Evolutionary conservation across 2,797 vertebrate species (phyloP).

Genomic region (Myoxocephalus aenaeus): DNA sequence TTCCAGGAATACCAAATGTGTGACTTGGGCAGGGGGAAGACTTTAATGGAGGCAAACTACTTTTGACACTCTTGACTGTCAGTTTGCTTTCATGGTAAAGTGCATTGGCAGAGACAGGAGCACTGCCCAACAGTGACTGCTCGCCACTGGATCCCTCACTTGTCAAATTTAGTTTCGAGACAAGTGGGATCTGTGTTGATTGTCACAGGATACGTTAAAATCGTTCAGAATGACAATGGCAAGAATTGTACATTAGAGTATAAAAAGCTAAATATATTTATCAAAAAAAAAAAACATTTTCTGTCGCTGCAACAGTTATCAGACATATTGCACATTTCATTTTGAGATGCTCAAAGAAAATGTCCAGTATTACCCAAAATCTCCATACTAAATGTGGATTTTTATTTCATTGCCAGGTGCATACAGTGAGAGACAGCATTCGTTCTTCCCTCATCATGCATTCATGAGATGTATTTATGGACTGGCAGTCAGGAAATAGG

Average conservation of each 20-base stretch:
- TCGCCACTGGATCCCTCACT: slow-evolving; percentile 57
- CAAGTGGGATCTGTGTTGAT: slow-evolving; percentile 43
- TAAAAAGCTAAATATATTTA: background rate
- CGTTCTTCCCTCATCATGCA: slow-evolving; percentile 59
- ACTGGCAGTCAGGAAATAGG: slow-evolving; percentile 66
- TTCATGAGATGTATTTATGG: slow-evolving; percentile 74
- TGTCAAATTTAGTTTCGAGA: slow-evolving; percentile 68
- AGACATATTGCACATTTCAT: background rate
- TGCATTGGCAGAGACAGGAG: slow-evolving; percentile 39
- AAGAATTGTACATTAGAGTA: background rate
- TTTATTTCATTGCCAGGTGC: slow-evolving; percentile 39
- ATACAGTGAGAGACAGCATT: slow-evolving; percentile 24
- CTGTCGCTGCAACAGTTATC: background rate
- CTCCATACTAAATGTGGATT: slow-evolving; percentile 32
- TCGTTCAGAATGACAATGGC: slow-evolving; percentile 3
- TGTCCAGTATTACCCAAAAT: background rate
- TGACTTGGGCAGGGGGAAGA: slow-evolving; percentile 50
- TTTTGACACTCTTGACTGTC: slow-evolving; percentile 73
- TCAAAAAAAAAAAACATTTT: background rate
- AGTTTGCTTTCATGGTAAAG: slow-evolving; percentile 64
- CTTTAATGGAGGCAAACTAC: slow-evolving; percentile 68
- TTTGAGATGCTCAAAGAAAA: background rate
- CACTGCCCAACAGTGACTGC: slow-evolving; percentile 48
- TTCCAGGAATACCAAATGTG: slow-evolving; percentile 71
- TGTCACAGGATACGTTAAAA: slow-evolving; percentile 11